These are phyloP conservation scores for Tragopan temminckii DNA, from an alignment of 2,797 vertebrate genomes.

Conservation along the genomic window DNA sequence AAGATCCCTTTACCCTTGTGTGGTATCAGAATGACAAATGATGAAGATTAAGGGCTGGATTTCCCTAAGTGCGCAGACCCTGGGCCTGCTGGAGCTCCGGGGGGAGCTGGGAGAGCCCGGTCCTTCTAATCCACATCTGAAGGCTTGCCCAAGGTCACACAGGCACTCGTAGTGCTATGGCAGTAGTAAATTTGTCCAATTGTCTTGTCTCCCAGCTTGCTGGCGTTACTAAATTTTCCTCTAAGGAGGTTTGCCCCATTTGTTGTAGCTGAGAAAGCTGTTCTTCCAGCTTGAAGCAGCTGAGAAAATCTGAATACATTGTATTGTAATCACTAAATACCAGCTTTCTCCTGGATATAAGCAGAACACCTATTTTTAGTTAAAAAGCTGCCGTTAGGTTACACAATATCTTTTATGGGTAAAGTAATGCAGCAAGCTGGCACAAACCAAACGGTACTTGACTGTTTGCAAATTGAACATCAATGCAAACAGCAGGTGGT, in stretches of 20 bases:
- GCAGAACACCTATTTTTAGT: constrained; percentile 71
- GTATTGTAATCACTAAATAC: constrained; percentile 59
- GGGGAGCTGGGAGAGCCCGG: neutral
- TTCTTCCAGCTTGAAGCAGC: constrained; percentile 37
- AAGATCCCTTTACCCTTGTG: neutral
- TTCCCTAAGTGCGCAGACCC: neutral
- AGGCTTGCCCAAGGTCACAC: constrained; percentile 22
- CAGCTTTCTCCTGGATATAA: constrained; percentile 29
- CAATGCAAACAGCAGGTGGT: constrained; percentile 64
- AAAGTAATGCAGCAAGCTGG: constrained; percentile 66
- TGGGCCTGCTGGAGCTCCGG: neutral
- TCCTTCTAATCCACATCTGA: neutral
- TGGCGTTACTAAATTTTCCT: constrained; percentile 49
- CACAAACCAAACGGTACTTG: constrained; percentile 58
- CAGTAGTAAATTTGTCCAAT: constrained; percentile 38
- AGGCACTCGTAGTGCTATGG: neutral
- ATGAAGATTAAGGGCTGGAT: constrained; percentile 10
- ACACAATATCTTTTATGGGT: constrained; percentile 56
- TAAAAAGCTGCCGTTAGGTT: constrained; percentile 63
- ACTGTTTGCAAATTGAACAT: constrained; percentile 66
- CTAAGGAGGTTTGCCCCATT: constrained; percentile 45
- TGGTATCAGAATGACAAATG: neutral
- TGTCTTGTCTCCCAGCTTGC: constrained; percentile 11
- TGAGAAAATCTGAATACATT: constrained; percentile 37
- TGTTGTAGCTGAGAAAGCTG: constrained; percentile 45